Evolutionary conservation across 1,140 invertebrate genomes (phyloP).

Genomic region (Adelges cooleyi): DNA sequence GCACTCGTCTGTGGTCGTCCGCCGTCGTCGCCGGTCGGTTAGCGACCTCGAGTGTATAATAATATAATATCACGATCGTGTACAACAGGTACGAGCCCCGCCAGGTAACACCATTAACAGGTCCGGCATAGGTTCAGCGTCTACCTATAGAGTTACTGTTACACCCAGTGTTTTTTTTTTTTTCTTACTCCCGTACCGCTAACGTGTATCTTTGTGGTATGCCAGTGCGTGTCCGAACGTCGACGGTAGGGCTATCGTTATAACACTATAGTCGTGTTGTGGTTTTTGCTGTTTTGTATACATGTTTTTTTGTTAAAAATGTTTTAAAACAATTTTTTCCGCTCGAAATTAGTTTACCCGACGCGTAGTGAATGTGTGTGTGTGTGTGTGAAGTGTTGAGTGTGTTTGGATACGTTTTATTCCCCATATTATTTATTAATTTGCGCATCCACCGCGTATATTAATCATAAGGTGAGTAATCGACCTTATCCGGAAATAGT

Average conservation of each 20-base stretch:
- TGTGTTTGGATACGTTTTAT: too few species aligned
- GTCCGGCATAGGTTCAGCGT: background rate
- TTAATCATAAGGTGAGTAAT: too few species aligned
- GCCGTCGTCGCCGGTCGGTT: constrained; percentile 5
- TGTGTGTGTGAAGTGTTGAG: too few species aligned
- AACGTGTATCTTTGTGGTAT: background rate
- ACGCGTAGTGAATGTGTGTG: too few species aligned
- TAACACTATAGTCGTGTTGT: too few species aligned
- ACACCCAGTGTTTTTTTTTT: constrained; percentile 11
- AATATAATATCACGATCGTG: background rate
- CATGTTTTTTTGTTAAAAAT: too few species aligned
- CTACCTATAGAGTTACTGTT: background rate
- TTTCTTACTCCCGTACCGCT: background rate
- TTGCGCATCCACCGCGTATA: too few species aligned
- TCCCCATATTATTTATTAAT: too few species aligned
- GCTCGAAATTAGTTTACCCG: too few species aligned
- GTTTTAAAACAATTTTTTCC: too few species aligned
- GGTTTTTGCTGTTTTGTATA: too few species aligned
- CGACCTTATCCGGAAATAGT: too few species aligned
- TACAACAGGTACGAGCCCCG: constrained; percentile 1
- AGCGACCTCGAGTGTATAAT: constrained; percentile 11
- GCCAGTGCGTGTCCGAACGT: background rate
- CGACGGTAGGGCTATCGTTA: background rate
- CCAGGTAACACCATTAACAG: constrained; percentile 24
- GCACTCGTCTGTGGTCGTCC: constrained; percentile 1